These are phyloP conservation scores for Hippocampus abdominalis DNA, from an alignment of 2,113 vertebrate species.

Conservation along the genomic window DNA sequence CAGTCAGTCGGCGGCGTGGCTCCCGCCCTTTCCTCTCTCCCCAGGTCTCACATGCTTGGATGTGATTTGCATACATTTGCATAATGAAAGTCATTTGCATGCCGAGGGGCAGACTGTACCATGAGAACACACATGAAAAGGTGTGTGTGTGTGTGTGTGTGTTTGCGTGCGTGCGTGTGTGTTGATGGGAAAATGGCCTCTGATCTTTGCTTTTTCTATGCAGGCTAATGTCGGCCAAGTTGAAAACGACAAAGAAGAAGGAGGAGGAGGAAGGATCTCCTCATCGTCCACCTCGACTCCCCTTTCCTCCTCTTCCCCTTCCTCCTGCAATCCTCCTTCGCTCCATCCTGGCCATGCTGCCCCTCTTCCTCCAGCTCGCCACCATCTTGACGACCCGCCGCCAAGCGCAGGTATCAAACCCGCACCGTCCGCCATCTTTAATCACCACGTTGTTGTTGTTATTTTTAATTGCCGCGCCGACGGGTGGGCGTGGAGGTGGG, in stretches of 20 bases:
- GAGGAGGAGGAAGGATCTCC: constrained; percentile 32
- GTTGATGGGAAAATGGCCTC: constrained; percentile 40
- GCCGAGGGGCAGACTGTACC: constrained; percentile 92
- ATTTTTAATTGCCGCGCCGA: constrained; percentile 61
- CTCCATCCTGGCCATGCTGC: constrained; percentile 66
- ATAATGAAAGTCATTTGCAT: constrained; percentile 99
- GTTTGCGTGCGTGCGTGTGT: constrained; percentile 48
- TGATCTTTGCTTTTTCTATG: constrained; percentile 36
- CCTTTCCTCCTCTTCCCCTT: constrained; percentile 42
- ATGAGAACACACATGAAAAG: constrained; percentile 92
- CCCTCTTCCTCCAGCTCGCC: constrained; percentile 68
- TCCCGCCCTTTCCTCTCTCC: constrained; percentile 28
- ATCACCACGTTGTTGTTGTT: constrained; percentile 2
- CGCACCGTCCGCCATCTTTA: constrained; percentile 25
- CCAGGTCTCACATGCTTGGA: constrained; percentile 90
- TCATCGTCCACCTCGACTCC: constrained; percentile 60
- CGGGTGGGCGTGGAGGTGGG: constrained; percentile 56
- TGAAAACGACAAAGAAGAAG: constrained; percentile 51
- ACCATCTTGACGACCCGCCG: constrained; percentile 74
- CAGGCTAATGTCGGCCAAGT: constrained; percentile 55
- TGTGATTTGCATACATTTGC: constrained; percentile 99
- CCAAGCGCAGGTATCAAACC: constrained; percentile 66
- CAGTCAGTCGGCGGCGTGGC: not conserved
- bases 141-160: constrained; percentile 37
- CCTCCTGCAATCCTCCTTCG: constrained; percentile 35